These are phyloP conservation scores for Endotricha flammealis DNA, from an alignment of 2,888 invertebrate genomes.

Conservation along the genomic window DNA sequence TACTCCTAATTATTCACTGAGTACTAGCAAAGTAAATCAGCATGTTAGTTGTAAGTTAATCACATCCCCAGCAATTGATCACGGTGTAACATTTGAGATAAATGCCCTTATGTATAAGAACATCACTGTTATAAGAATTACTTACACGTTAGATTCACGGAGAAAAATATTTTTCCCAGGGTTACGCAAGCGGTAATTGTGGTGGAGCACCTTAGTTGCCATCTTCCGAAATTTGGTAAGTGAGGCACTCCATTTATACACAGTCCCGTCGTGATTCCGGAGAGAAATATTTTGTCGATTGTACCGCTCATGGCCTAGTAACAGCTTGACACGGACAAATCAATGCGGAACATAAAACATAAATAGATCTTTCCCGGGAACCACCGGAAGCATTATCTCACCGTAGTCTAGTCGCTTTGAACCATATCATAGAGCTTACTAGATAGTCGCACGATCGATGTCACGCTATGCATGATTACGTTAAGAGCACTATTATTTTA, in stretches of 20 bases:
- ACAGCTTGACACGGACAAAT: constrained; percentile 62
- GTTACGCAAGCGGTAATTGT: constrained; percentile 79
- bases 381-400: constrained; percentile 70
- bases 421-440: constrained; percentile 57
- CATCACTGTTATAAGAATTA: constrained; percentile 67
- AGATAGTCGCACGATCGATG: constrained; percentile 62
- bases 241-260: constrained; percentile 77
- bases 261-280: constrained; percentile 76
- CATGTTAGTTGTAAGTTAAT: constrained; percentile 62
- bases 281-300: constrained; percentile 78
- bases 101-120: constrained; percentile 54
- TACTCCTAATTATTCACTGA: constrained; percentile 44
- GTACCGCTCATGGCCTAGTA: constrained; percentile 70
- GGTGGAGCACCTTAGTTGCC: constrained; percentile 79
- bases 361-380: constrained; percentile 77
- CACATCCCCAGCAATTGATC: constrained; percentile 53
- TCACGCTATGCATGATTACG: constrained; percentile 75
- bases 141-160: constrained; percentile 78
- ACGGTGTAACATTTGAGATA: constrained; percentile 51
- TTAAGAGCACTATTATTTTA: constrained; percentile 67
- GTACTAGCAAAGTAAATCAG: constrained; percentile 47
- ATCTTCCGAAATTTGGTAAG: constrained; percentile 78
- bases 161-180: constrained; percentile 78
- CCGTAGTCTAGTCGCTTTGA: constrained; percentile 70
- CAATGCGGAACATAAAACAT: constrained; percentile 74